Evolutionary conservation across 2,888 invertebrate genomes (phyloP), one percentile per base, ranked within the genome.

Genomic region (Sylvicola cinctus): DNA sequence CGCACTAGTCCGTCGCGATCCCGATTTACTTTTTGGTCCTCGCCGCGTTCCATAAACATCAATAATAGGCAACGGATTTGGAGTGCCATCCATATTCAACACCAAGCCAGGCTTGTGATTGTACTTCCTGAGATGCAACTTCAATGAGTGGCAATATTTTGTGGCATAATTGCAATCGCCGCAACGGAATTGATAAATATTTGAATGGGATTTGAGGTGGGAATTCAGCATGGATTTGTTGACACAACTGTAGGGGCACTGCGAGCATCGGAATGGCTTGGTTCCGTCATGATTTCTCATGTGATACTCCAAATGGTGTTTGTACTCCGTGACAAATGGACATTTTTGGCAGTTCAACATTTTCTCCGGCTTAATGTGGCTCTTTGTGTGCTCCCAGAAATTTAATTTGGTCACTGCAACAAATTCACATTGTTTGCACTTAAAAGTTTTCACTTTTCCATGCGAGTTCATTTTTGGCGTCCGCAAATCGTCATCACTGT

Each of bases 181-280:
- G 53, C 98, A 98, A 26, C 85, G 70, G 55, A 88, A 95, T 50
- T 88, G 90, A 49, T 91, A 91, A 2, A 91, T 65, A 42, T 76
- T 79, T 0, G 83, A 83, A 57, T 98, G 98, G 0, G 88, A 90
- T 52, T 98, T 98, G 50, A 91, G 70, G 53, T 98, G 98, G 1
- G 91, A 93, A 58, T 91, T 96, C 36, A 99, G 65, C 98, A 99
- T 99, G 1, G 95, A 95, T 54, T 93, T 91, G 61, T 91, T 95
- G n/a, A 93, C 91, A 52, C 93, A 95, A 0, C 75, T 70, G 49
- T 90, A 90, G 13, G 69, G 66, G 54, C 95, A 96, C 49, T 85
- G 75, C 40, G 69, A 68, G 56, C 95, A 96, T 52, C 83, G 81
- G 63, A 84, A 95, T 2, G 96, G 96, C 52, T 99, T 99, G 1